phyloP scores from a whole-genome alignment of 2,888 invertebrate species.

The Chloromyia formosa region DNA sequence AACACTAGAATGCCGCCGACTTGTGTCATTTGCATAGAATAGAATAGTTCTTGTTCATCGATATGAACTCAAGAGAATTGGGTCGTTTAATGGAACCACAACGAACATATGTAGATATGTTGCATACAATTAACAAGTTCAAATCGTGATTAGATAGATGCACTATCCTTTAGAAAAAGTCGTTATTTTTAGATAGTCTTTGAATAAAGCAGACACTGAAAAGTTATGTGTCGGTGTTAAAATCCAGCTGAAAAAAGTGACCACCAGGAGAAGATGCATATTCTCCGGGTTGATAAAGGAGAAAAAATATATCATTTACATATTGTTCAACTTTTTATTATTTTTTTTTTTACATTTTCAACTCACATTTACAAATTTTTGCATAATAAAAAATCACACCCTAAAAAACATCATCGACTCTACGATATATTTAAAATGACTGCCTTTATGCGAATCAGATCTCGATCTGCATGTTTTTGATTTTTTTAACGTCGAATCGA shows the following conservation, averaged over 20 bases:
- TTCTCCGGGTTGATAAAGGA: no score
- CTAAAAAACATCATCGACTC: background rate
- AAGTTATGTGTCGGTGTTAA: no score
- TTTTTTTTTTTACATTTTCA: no score
- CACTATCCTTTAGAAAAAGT: no score
- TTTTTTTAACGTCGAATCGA: background rate
- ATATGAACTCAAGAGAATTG: constrained; percentile 7
- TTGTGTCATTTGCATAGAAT: constrained; percentile 15
- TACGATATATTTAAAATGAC: background rate
- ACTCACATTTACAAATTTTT: no score
- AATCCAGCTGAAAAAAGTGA: no score
- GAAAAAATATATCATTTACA: no score
- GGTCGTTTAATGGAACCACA: constrained; percentile 11
- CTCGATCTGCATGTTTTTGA: background rate
- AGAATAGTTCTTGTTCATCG: background rate
- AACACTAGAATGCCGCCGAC: constrained; percentile 4
- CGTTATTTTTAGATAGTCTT: no score
- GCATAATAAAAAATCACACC: background rate
- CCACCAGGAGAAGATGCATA: no score
- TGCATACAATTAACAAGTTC: constrained; percentile 6
- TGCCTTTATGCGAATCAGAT: background rate
- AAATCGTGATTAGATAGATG: constrained; percentile 14
- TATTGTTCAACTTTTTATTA: no score
- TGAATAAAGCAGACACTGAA: no score
- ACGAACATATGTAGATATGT: background rate